Base-by-base conservation (phyloP, 2,888 invertebrate species). In the Cenopis cana region DNA sequence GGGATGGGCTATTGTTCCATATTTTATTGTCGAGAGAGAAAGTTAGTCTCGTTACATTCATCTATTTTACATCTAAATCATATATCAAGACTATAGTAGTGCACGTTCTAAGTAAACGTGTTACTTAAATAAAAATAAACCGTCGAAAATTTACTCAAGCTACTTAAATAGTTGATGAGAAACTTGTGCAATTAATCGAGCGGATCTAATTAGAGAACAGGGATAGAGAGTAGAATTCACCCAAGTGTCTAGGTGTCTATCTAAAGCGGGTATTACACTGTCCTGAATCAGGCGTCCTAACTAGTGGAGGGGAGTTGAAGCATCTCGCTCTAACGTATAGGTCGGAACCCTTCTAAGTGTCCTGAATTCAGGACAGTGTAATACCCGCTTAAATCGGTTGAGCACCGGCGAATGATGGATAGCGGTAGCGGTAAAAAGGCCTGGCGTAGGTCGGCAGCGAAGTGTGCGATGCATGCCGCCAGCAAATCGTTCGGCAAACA, bases 11-110 rank as follows among this genome's bases (percentile, higher is more conserved):
- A 89, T 91, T 91, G 90, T 91, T 89, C 85, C 84, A 87, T 87
- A 88, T 88, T 89, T 90, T 87, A 88, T 84, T 83, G 86, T 82
- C 83, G 78, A 84, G 80, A 87, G 85, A 85, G 83, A 87, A 87
- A 87, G 86, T 90, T 89, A 87, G 86, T 90, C 89, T 88, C 86
- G 89, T 89, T 89, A 90, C 89, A 91, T 90, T 89, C 89, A 91
- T 90, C 87, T 90, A 80, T 85, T 87, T 86, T 85, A 82, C 83
- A 88, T 90, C 90, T 85, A 89, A 90, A 89, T 90, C 85, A 88
- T 86, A 89, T 85, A 86, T 85, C 86, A 84, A 88, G 9, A 33
- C 33, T 33, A 33, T 8, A 33, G 33, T 8, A 84, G 85, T 87
- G 86, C 83, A 82, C 81, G 82, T 85, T 81, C 82, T 85, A 84